A percentile compares a stretch with the other conserved stretches of the same genome.
Evolutionary conservation across 1,140 invertebrate species (phyloP).

Genomic region (Lepidurus packardi): DNA sequence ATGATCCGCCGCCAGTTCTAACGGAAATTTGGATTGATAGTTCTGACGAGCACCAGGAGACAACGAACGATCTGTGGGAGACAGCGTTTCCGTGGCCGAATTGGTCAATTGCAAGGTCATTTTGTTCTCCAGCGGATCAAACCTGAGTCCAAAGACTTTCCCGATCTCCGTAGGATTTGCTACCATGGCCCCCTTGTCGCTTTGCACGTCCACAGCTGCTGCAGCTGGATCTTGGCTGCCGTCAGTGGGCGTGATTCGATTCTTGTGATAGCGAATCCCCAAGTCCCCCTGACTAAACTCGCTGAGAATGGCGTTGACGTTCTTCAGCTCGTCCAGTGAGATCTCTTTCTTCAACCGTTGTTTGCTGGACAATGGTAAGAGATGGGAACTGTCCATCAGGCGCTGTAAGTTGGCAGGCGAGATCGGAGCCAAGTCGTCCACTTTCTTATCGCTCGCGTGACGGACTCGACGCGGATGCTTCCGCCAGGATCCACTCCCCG

Average conservation of each 20-base stretch:
- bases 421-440: slow-evolving; percentile 35
- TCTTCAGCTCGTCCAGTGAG: slow-evolving; percentile 41
- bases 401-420: slow-evolving; percentile 47
- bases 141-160: slow-evolving; percentile 35
- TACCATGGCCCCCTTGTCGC: not conserved
- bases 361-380: slow-evolving; percentile 53
- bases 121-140: slow-evolving; percentile 38
- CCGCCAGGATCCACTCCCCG: slow-evolving; percentile 58
- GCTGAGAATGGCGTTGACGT: slow-evolving; percentile 41
- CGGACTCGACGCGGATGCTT: slow-evolving; percentile 47
- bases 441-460: slow-evolving; percentile 36
- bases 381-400: slow-evolving; percentile 62
- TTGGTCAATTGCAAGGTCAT: slow-evolving; percentile 37
- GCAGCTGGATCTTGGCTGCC: not conserved
- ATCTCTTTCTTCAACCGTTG: slow-evolving; percentile 49
- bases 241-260: not conserved
- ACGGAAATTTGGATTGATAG: slow-evolving; percentile 2
- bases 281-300: slow-evolving; percentile 37
- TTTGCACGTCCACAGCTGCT: not conserved
- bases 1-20: slow-evolving; percentile 21
- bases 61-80: not conserved
- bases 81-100: not conserved
- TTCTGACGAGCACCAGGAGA: not conserved
- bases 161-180: slow-evolving; percentile 27
- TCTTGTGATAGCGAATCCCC: slow-evolving; percentile 28